A percentile compares a stretch with the other conserved stretches of the same genome.
Evolutionary conservation across 2,113 vertebrate genomes (phyloP).

Genomic region (Orycteropus afer): DNA sequence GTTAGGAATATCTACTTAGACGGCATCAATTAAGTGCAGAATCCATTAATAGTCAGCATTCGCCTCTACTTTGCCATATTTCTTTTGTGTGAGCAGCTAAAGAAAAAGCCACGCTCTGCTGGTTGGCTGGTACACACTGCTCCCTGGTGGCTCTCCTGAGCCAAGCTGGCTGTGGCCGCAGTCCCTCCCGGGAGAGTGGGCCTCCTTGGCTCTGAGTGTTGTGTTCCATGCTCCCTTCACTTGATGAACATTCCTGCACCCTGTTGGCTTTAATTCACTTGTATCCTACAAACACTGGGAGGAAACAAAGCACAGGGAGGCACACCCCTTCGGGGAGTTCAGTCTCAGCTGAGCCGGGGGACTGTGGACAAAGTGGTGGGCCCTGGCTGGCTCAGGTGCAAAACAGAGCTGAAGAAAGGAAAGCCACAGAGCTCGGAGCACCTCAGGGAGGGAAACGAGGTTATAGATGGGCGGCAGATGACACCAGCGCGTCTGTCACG

Average conservation of each 20-base stretch:
- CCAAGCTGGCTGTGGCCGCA: not conserved
- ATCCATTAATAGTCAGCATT: not conserved
- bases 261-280: not conserved
- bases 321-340: not conserved
- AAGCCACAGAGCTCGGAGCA: not conserved
- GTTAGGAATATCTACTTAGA: not conserved
- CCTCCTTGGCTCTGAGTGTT: not conserved
- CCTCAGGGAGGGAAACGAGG: not conserved
- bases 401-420: not conserved
- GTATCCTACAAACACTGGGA: not conserved
- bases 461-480: too few species aligned
- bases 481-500: too few species aligned
- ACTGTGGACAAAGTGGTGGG: not conserved
- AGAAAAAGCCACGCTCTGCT: accelerated
- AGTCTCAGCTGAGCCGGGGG: not conserved
- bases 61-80: too few species aligned
- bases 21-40: not conserved
- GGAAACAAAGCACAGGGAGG: not conserved
- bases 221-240: accelerated
- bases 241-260: too few species aligned
- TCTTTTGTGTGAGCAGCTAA: not conserved
- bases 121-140: not conserved
- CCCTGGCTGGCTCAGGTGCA: not conserved
- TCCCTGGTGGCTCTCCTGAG: not conserved
- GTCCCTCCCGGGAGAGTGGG: too few species aligned